phyloP scores from a whole-genome alignment of 1,140 invertebrate genomes.

The Tetragnatha versicolor region DNA sequence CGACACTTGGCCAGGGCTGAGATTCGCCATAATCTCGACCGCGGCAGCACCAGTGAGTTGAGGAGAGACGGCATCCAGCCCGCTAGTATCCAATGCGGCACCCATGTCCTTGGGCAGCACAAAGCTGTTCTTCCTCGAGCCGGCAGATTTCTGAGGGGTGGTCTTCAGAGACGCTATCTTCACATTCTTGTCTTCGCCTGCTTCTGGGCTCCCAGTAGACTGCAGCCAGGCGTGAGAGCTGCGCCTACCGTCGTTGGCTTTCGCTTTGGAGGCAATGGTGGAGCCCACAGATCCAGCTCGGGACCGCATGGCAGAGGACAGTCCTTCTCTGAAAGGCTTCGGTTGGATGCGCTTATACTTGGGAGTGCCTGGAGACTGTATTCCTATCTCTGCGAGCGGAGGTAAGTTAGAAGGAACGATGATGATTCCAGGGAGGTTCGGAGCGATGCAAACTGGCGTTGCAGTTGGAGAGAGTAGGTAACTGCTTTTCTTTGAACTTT shows the following conservation, averaged over 20 bases:
- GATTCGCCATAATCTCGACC: background rate
- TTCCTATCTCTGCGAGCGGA: conserved; percentile 11
- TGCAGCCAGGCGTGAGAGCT: conserved; percentile 47
- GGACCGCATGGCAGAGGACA: conserved; percentile 71
- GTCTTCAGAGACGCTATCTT: conserved; percentile 13
- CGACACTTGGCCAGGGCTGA: background rate
- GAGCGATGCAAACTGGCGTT: conserved; percentile 43
- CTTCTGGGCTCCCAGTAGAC: conserved; percentile 20
- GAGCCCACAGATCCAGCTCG: conserved; percentile 65
- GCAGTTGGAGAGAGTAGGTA: conserved; percentile 14
- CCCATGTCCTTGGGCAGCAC: conserved; percentile 15
- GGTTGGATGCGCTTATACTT: conserved; percentile 69
- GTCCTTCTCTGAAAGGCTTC: conserved; percentile 59
- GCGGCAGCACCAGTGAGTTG: background rate
- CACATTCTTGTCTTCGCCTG: conserved; percentile 13
- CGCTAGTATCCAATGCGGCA: background rate
- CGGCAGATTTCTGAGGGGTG: conserved; percentile 9
- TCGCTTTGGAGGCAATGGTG: conserved; percentile 4
- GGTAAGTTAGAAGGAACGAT: conserved; percentile 48
- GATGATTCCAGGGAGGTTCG: conserved; percentile 46
- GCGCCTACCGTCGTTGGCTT: conserved; percentile 38
- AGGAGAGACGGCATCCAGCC: background rate
- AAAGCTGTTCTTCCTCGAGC: conserved; percentile 23
- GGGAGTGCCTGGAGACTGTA: conserved; percentile 13
- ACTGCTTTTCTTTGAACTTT: conserved; percentile 13